A percentile compares a stretch with the other conserved stretches of the same genome.
These are phyloP conservation scores for Caenorhabditis zanzibari DNA, from an alignment of 2,888 invertebrate genomes.

Conservation along the genomic window DNA sequence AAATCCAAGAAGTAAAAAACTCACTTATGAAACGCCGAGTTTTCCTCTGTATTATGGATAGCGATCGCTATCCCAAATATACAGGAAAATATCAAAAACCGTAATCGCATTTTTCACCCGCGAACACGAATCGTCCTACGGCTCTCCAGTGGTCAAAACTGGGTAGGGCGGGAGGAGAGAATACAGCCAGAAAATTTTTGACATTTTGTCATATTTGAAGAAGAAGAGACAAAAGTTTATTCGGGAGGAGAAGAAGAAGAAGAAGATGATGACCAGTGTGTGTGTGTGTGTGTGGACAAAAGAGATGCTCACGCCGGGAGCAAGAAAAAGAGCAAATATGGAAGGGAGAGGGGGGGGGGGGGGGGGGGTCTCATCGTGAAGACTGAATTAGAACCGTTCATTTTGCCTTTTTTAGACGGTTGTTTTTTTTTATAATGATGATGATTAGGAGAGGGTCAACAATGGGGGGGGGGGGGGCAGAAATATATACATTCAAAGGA, in stretches of 20 bases:
- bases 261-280: no score
- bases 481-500: no score
- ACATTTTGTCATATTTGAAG: constrained; percentile 69
- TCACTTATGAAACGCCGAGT: constrained; percentile 54
- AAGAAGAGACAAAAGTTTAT: constrained; percentile 29
- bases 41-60: constrained; percentile 51
- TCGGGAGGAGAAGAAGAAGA: no score
- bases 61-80: not conserved
- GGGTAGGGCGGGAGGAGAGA: not conserved
- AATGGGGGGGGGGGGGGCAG: no score
- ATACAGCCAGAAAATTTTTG: constrained; percentile 41
- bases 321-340: constrained; percentile 40
- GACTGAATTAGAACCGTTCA: constrained; percentile 46
- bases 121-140: no score
- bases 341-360: constrained; percentile 1
- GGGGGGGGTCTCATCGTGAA: constrained; percentile 41
- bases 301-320: constrained; percentile 26
- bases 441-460: no score
- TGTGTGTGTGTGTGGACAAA: constrained; percentile 25
- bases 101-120: constrained; percentile 22
- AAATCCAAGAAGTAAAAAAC: constrained; percentile 1
- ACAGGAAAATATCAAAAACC: not conserved
- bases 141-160: constrained; percentile 3
- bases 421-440: not conserved
- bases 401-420: constrained; percentile 4